Conservation (phyloP, 1,140 invertebrate species). For the Hyposmocoma kahamanoa region DNA sequence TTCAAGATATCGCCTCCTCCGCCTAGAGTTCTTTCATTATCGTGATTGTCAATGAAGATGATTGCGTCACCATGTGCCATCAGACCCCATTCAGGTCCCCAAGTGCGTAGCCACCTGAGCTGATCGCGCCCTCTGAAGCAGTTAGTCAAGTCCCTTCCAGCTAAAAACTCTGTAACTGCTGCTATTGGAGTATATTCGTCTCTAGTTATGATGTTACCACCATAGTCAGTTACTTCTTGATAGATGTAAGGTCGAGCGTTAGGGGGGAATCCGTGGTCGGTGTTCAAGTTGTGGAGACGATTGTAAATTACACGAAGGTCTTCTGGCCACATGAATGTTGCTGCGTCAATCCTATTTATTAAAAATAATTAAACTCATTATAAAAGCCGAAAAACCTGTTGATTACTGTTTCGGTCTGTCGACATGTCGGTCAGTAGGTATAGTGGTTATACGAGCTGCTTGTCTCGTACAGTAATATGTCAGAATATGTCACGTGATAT, state of each 20-base stretch:
- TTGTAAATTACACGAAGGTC: slow-evolving; percentile 79
- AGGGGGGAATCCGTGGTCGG: slow-evolving; percentile 74
- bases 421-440: no score
- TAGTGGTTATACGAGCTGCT: no score
- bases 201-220: slow-evolving; percentile 80
- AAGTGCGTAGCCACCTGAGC: slow-evolving; percentile 64
- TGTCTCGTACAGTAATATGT: no score
- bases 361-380: no score
- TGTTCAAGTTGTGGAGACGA: slow-evolving; percentile 76
- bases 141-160: slow-evolving; percentile 53
- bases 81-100: slow-evolving; percentile 76
- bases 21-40: slow-evolving; percentile 76
- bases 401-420: no score
- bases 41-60: slow-evolving; percentile 80
- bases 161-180: slow-evolving; percentile 83
- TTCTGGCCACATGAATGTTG: slow-evolving; percentile 88
- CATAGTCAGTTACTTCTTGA: slow-evolving; percentile 88
- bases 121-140: slow-evolving; percentile 60
- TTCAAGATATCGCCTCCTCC: slow-evolving; percentile 75
- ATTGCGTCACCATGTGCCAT: slow-evolving; percentile 73
- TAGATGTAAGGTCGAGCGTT: slow-evolving; percentile 79
- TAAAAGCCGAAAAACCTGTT: no score
- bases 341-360: slow-evolving; percentile 78
- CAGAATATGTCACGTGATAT: no score
- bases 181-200: slow-evolving; percentile 80